Evolutionary conservation across 2,797 vertebrate genomes (phyloP).

Genomic region (Scolopax bukidnonensis): DNA sequence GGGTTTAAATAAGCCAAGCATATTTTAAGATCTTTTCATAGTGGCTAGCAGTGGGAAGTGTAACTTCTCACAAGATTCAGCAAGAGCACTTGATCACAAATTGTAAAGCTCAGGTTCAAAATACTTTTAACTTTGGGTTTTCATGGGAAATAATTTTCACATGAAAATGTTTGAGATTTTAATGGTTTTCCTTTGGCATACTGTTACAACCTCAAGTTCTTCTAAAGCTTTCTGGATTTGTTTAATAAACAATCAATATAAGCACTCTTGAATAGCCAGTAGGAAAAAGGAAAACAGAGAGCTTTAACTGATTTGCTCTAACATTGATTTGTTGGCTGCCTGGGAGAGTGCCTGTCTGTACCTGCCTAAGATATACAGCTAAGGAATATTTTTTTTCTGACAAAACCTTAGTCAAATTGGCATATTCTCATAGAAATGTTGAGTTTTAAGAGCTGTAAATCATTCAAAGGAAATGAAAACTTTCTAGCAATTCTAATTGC

Average conservation of each 20-base stretch:
- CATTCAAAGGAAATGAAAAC: conserved; percentile 12
- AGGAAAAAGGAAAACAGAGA: not conserved
- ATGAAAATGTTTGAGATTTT: not conserved
- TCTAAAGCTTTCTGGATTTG: not conserved
- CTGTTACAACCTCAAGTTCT: not conserved
- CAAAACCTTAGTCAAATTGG: conserved; percentile 16
- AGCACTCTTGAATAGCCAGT: not conserved
- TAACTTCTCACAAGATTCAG: not conserved
- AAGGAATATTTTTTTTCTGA: not conserved
- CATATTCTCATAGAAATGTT: not conserved
- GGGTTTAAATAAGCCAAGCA: not conserved
- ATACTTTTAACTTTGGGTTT: not conserved
- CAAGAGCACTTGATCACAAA: not conserved
- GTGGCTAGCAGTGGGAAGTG: not conserved
- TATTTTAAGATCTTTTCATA: not conserved
- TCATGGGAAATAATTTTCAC: not conserved
- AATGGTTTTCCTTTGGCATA: not conserved
- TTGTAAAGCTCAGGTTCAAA: not conserved
- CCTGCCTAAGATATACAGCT: not conserved
- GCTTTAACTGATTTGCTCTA: not conserved
- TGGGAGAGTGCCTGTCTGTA: not conserved
- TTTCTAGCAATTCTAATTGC: not conserved
- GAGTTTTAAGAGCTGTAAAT: conserved; percentile 16
- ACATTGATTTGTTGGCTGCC: not conserved
- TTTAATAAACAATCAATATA: not conserved